Conservation (phyloP, 1,140 invertebrate species). For the Hyphantria cunea region DNA sequence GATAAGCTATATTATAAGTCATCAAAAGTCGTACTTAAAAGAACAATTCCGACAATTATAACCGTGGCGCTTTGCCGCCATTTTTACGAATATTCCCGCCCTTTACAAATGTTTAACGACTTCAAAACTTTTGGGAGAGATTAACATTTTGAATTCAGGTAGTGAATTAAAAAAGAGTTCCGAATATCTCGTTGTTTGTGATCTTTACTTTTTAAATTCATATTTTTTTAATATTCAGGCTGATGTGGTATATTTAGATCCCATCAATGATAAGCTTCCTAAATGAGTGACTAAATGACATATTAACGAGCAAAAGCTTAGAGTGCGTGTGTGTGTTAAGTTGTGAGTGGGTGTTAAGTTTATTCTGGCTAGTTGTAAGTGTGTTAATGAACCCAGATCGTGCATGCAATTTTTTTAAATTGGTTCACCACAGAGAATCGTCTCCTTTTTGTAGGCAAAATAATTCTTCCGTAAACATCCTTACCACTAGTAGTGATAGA, state of each 20-base stretch:
- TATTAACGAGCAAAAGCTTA: background rate
- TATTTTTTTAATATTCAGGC: conserved; percentile 4
- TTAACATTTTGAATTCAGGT: conserved; percentile 11
- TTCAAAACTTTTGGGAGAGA: conserved; percentile 6
- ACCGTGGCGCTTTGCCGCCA: background rate
- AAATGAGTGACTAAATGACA: background rate
- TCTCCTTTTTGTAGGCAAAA: too few species aligned
- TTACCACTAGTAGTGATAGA: too few species aligned
- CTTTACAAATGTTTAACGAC: conserved; percentile 15
- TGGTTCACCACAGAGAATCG: too few species aligned
- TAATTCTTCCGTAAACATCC: too few species aligned
- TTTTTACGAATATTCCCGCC: conserved; percentile 12
- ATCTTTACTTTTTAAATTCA: background rate
- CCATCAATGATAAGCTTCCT: background rate
- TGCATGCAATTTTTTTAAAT: too few species aligned
- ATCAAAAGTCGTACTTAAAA: conserved; percentile 27
- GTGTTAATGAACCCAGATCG: too few species aligned
- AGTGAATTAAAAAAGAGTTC: conserved; percentile 21
- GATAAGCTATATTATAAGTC: conserved; percentile 24
- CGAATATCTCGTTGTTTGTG: conserved; percentile 1
- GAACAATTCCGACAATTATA: conserved; percentile 24
- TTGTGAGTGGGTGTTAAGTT: too few species aligned
- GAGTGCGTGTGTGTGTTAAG: too few species aligned
- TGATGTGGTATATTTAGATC: conserved; percentile 5
- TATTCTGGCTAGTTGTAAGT: too few species aligned